phyloP scores from a whole-genome alignment of 2,797 vertebrate genomes.

The Pseudochirops cupreus region DNA sequence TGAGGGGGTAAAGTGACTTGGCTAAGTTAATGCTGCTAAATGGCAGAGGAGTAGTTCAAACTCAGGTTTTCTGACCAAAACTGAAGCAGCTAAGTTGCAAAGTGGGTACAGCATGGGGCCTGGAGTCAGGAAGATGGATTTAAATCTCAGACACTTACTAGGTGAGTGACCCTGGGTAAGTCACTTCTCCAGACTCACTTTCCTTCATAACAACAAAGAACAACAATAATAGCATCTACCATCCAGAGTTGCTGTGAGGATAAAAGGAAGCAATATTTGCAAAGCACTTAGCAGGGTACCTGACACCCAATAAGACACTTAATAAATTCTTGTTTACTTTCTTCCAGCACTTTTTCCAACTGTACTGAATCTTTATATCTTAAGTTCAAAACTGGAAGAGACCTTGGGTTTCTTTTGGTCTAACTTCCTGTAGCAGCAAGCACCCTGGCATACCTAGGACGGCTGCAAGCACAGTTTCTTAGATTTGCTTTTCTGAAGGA shows the following conservation, averaged over 20 bases:
- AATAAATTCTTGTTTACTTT: neutral
- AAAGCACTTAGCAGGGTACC: neutral
- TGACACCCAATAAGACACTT: neutral
- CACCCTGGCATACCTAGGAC: too few species aligned
- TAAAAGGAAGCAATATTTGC: neutral
- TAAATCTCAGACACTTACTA: neutral
- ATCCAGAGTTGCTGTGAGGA: neutral
- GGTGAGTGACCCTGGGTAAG: neutral
- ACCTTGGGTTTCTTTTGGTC: neutral
- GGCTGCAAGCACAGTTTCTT: too few species aligned
- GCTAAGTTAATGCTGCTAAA: neutral
- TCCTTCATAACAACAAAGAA: neutral
- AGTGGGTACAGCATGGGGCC: neutral
- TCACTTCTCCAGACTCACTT: neutral
- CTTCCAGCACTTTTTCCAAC: neutral
- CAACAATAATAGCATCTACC: neutral
- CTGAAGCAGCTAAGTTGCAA: neutral
- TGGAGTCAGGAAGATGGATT: neutral
- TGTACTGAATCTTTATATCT: neutral
- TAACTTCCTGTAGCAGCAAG: neutral
- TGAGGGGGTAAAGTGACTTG: neutral
- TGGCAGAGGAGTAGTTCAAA: neutral
- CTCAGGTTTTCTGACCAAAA: neutral
- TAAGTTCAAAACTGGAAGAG: neutral
- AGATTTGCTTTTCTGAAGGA: too few species aligned